Percentiles rank a stretch among this genome's conserved stretches.
Conservation (phyloP, 1,140 invertebrate species). For the Plectrocnemia conspersa region DNA sequence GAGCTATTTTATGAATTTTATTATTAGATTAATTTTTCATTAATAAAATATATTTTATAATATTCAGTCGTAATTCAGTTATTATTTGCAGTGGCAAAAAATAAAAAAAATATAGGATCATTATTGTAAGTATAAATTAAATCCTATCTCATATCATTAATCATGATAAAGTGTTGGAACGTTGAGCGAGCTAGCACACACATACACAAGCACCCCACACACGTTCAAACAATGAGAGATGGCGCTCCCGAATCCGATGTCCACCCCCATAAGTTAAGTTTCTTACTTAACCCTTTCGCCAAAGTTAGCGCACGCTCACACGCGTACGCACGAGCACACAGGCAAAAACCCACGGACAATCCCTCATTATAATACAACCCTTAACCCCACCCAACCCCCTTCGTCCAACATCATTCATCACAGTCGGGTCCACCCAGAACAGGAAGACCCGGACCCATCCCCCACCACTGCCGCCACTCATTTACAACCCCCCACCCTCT, state of each 20-base stretch:
- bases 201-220: too few relatives aligned
- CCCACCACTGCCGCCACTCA: slow-evolving; percentile 5
- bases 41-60: too few relatives aligned
- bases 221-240: slow-evolving; percentile 17
- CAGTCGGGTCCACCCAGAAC: slow-evolving; percentile 24
- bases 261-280: slow-evolving; percentile 26
- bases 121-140: too few relatives aligned
- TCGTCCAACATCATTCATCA: slow-evolving; percentile 24
- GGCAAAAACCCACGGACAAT: slow-evolving; percentile 34
- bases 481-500: slow-evolving; percentile 13
- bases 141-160: slow-evolving; percentile 18
- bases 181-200: not conserved
- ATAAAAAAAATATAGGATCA: too few relatives aligned
- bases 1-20: too few relatives aligned
- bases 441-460: slow-evolving; percentile 8
- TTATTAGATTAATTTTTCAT: too few relatives aligned
- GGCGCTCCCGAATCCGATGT: slow-evolving; percentile 20
- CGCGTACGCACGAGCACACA: slow-evolving; percentile 16
- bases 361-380: slow-evolving; percentile 32
- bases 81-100: too few relatives aligned
- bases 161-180: slow-evolving; percentile 18
- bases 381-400: slow-evolving; percentile 1
- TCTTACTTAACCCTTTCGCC: slow-evolving; percentile 22
- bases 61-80: too few relatives aligned
- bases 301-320: not conserved